Evolutionary conservation across 2,113 vertebrate genomes (phyloP).

Genomic region (Calyptommatus sinebrachiatus): DNA sequence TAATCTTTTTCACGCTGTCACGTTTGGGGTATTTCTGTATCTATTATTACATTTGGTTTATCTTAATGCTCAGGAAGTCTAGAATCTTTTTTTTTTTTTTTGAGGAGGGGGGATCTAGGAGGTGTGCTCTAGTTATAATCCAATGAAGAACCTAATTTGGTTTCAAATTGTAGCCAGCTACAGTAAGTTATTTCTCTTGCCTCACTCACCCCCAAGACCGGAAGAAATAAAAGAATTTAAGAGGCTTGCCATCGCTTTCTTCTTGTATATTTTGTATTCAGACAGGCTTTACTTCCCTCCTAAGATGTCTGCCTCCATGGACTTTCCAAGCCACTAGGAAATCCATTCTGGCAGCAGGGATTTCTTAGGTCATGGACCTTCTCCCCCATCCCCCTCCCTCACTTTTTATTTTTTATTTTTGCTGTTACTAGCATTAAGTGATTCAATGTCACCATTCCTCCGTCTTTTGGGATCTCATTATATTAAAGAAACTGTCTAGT

Average conservation of each 20-base stretch:
- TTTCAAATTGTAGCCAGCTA: not conserved
- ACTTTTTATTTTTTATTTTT: not conserved
- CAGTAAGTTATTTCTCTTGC: not conserved
- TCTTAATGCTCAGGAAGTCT: not conserved
- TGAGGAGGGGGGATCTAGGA: not conserved
- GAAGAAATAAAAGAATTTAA: constrained; percentile 7
- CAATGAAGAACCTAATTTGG: not conserved
- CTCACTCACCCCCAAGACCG: constrained; percentile 4
- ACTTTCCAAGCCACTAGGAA: constrained; percentile 38
- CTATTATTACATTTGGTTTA: not conserved
- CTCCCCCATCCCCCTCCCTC: no score
- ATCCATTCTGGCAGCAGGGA: constrained; percentile 8
- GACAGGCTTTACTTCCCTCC: constrained; percentile 3
- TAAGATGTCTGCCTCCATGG: constrained; percentile 18
- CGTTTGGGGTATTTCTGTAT: no score
- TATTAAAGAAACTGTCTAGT: constrained; percentile 3
- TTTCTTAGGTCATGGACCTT: constrained; percentile 17
- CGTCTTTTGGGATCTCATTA: constrained; percentile 7
- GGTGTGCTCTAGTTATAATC: not conserved
- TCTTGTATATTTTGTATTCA: not conserved
- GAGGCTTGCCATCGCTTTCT: constrained; percentile 24
- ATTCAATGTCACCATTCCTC: not conserved
- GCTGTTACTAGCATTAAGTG: not conserved
- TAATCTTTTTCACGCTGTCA: no score
- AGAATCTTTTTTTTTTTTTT: not conserved